Percentiles rank a stretch among this genome's conserved stretches.
Evolutionary conservation across 2,113 vertebrate genomes (phyloP).

Genomic region (Ochotona princeps): DNA sequence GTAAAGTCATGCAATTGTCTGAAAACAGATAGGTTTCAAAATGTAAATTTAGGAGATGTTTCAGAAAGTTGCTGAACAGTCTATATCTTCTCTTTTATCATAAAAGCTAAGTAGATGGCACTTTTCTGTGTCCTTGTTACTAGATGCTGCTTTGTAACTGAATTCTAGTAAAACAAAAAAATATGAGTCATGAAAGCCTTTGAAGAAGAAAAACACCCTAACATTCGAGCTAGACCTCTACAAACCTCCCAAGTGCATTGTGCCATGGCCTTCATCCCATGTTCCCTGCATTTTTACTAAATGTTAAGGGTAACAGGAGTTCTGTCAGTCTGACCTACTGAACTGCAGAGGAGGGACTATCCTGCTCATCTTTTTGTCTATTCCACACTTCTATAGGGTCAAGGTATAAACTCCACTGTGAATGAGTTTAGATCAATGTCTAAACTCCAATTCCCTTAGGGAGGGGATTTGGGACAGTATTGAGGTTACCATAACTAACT

Average conservation of each 20-base stretch:
- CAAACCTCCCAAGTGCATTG: neutral
- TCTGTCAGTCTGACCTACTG: neutral
- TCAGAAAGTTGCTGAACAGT: constrained; percentile 30
- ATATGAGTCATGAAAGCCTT: too few species aligned
- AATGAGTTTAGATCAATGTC: neutral
- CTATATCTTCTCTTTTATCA: constrained; percentile 5
- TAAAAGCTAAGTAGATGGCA: neutral
- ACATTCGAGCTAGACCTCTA: neutral
- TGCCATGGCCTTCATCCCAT: neutral
- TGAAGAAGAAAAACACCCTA: neutral
- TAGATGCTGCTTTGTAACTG: neutral
- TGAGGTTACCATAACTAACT: neutral
- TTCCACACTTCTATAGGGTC: neutral
- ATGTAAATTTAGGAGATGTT: neutral
- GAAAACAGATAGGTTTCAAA: constrained; percentile 36
- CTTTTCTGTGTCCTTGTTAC: neutral
- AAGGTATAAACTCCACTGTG: neutral
- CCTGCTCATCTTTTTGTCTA: neutral
- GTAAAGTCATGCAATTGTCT: neutral
- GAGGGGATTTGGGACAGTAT: neutral
- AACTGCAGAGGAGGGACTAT: neutral
- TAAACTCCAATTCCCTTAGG: neutral
- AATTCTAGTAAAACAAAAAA: neutral
- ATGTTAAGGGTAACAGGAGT: neutral
- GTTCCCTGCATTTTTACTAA: neutral